These are phyloP conservation scores for Dermochelys coriacea DNA, from an alignment of 2,797 vertebrate genomes.

Conservation along the genomic window DNA sequence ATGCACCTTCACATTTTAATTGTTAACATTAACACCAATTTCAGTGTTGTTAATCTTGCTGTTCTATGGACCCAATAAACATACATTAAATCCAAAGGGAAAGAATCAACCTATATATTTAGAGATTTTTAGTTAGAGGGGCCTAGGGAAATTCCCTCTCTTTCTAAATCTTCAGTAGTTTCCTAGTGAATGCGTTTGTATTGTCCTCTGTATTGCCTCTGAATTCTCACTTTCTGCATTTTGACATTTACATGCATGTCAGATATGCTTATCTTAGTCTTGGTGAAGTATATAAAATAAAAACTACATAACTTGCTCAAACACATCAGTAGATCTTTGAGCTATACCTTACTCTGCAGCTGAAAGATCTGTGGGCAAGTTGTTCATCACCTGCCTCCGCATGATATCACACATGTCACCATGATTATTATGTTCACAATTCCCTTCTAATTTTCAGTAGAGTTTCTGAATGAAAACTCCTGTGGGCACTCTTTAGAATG, in stretches of 20 bases:
- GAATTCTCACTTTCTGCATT: constrained; percentile 9
- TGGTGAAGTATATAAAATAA: background rate
- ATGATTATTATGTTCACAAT: background rate
- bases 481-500: background rate
- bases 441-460: background rate
- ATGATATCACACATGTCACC: background rate
- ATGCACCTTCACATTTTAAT: background rate
- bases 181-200: background rate
- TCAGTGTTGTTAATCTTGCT: background rate
- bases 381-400: background rate
- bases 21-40: too few relatives aligned
- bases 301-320: background rate
- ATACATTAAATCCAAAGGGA: background rate
- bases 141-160: background rate
- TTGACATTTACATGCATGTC: background rate
- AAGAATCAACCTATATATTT: background rate
- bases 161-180: background rate
- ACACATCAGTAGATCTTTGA: background rate
- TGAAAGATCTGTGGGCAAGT: background rate
- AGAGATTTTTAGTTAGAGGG: background rate
- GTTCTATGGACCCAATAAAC: background rate
- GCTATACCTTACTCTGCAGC: background rate
- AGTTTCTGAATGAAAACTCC: background rate
- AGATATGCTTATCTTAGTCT: background rate
- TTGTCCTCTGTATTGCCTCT: background rate